These are phyloP conservation scores for Enoplosus armatus DNA, from an alignment of 2,797 vertebrate genomes.

Conservation along the genomic window DNA sequence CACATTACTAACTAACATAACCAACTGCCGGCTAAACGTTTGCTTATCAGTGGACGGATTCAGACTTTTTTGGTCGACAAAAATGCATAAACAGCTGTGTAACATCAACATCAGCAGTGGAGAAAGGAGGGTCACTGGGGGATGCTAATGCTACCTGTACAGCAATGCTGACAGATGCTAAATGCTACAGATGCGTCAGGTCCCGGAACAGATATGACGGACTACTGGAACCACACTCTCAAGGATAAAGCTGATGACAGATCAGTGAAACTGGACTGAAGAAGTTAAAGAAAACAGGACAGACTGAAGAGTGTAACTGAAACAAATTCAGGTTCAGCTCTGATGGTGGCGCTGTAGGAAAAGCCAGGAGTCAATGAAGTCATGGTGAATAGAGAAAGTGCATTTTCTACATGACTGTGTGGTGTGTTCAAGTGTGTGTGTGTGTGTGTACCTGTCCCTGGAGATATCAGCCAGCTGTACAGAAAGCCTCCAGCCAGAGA, in stretches of 20 bases:
- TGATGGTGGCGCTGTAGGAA: background rate
- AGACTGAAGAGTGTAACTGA: background rate
- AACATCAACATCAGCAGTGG: too few species aligned
- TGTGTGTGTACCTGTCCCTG: slow-evolving; percentile 89
- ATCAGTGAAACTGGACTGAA: background rate
- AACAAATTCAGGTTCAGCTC: background rate
- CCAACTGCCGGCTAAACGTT: too few species aligned
- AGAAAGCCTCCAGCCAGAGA: slow-evolving; percentile 95
- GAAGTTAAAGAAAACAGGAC: background rate
- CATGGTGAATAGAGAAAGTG: too few species aligned
- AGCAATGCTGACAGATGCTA: too few species aligned
- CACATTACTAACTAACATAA: background rate
- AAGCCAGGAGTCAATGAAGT: slow-evolving; percentile 5
- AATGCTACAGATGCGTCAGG: background rate
- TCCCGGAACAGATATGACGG: too few species aligned
- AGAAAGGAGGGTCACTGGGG: background rate
- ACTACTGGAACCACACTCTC: background rate
- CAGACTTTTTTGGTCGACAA: too few species aligned
- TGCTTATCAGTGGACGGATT: too few species aligned
- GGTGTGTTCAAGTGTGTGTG: background rate
- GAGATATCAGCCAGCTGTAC: slow-evolving; percentile 97
- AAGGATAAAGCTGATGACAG: background rate
- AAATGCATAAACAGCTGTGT: too few species aligned
- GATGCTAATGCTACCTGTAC: background rate
- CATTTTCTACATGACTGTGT: background rate